phyloP scores from a whole-genome alignment of 1,140 invertebrate species.

The Cyclargus thomasi region DNA sequence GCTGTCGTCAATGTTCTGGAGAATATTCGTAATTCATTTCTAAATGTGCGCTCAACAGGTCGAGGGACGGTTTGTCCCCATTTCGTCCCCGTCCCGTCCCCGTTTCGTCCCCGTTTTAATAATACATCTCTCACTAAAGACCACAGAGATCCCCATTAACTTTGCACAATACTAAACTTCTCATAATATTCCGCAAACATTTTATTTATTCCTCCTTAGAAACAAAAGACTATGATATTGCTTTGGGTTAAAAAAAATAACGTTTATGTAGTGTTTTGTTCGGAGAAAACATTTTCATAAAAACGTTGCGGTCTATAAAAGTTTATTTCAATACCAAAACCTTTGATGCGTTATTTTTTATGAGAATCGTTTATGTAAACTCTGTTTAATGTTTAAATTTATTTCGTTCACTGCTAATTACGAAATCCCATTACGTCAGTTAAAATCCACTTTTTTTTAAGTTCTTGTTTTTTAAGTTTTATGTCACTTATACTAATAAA shows the following conservation, averaged over 20 bases:
- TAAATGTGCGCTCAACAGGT: not conserved
- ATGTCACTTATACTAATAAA: no score
- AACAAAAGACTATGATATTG: not conserved
- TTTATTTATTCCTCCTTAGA: not conserved
- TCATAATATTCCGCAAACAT: slow-evolving; percentile 1
- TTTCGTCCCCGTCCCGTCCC: not conserved
- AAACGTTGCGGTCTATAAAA: not conserved
- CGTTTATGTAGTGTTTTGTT: not conserved
- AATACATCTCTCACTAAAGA: not conserved
- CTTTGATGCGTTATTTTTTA: not conserved
- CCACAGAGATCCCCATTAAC: not conserved
- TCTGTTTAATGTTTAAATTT: no score
- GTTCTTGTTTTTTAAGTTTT: no score
- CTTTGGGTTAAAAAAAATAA: not conserved
- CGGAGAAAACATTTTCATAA: not conserved
- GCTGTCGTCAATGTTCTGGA: no score
- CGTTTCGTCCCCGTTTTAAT: not conserved
- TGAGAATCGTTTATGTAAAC: not conserved
- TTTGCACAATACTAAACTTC: not conserved
- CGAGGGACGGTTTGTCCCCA: not conserved
- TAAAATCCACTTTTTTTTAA: no score
- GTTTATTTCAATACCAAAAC: not conserved
- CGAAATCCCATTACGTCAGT: no score
- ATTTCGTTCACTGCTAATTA: no score
- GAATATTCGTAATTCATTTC: not conserved